A percentile compares a stretch with the other conserved stretches of the same genome.
phyloP scores from a whole-genome alignment of 2,113 vertebrate genomes.

The Hippocampus comes region DNA sequence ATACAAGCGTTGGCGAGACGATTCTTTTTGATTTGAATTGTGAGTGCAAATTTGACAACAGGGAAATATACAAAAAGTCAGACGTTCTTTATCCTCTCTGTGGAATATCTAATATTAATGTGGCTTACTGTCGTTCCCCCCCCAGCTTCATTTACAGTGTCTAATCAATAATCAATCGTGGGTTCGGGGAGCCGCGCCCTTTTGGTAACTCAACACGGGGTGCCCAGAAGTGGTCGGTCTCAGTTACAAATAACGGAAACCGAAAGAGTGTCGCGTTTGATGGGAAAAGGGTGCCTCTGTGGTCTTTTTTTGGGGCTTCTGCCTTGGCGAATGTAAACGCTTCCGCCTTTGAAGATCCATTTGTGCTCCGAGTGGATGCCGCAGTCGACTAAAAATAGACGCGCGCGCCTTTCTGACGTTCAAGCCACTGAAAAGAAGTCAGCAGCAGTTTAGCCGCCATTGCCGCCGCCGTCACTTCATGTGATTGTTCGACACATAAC shows the following conservation, averaged over 20 bases:
- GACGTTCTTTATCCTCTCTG: too few species aligned
- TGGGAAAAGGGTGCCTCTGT: not conserved
- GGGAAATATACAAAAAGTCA: too few species aligned
- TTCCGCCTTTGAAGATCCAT: slow-evolving; percentile 5
- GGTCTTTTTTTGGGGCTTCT: not conserved
- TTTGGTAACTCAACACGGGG: too few species aligned
- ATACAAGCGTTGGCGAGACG: too few species aligned
- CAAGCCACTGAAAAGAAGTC: slow-evolving; percentile 9
- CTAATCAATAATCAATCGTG: too few species aligned
- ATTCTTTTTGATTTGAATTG: too few species aligned
- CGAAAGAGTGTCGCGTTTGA: not conserved
- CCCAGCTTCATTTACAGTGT: too few species aligned
- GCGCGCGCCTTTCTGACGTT: not conserved
- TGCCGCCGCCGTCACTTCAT: not conserved
- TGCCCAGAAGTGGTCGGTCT: too few species aligned
- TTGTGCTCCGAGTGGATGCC: not conserved
- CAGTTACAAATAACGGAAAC: not conserved
- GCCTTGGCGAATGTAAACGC: not conserved
- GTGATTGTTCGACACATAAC: not conserved
- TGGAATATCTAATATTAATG: too few species aligned
- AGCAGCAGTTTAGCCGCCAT: slow-evolving; percentile 3
- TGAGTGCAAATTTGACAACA: too few species aligned
- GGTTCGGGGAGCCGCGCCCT: too few species aligned
- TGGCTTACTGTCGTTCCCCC: too few species aligned
- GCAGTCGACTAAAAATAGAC: slow-evolving; percentile 23